Conservation (phyloP, 1,140 invertebrate species). For the Sogatella furcifera region DNA sequence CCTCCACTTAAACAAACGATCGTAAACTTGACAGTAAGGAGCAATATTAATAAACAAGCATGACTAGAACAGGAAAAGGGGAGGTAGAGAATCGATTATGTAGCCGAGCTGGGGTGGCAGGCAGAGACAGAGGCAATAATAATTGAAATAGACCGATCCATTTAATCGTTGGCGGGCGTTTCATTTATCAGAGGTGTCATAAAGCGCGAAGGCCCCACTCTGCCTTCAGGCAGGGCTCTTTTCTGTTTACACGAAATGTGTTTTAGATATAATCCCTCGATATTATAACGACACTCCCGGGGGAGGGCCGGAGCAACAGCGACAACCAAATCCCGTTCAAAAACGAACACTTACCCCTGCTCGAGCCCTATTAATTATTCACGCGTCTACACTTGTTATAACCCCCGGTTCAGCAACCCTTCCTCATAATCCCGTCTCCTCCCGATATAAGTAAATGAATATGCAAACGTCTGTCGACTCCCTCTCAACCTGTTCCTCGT, state of each 20-base stretch:
- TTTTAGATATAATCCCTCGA: constrained; percentile 3
- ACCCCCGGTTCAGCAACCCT: too few relatives aligned
- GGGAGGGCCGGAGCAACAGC: too few relatives aligned
- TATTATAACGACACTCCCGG: neutral
- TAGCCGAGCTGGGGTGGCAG: too few relatives aligned
- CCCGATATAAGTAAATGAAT: neutral
- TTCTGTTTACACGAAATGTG: neutral
- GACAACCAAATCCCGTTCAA: too few relatives aligned
- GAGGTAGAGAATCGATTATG: too few relatives aligned
- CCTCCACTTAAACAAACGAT: too few relatives aligned
- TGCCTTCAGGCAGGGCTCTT: neutral
- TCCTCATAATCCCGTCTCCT: neutral
- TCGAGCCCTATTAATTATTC: neutral
- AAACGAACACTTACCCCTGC: too few relatives aligned
- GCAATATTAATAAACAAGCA: too few relatives aligned
- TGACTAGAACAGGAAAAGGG: too few relatives aligned
- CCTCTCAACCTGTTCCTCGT: neutral
- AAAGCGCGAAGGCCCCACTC: neutral
- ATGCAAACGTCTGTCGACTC: neutral
- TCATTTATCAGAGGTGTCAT: constrained; percentile 4
- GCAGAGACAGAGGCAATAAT: neutral
- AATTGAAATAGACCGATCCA: constrained; percentile 2
- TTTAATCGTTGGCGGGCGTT: neutral
- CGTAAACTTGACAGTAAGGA: too few relatives aligned
- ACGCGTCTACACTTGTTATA: neutral